A percentile compares a stretch with the other conserved stretches of the same genome.
Conservation (phyloP, 1,140 invertebrate species). For the Melanaphis sacchari region DNA sequence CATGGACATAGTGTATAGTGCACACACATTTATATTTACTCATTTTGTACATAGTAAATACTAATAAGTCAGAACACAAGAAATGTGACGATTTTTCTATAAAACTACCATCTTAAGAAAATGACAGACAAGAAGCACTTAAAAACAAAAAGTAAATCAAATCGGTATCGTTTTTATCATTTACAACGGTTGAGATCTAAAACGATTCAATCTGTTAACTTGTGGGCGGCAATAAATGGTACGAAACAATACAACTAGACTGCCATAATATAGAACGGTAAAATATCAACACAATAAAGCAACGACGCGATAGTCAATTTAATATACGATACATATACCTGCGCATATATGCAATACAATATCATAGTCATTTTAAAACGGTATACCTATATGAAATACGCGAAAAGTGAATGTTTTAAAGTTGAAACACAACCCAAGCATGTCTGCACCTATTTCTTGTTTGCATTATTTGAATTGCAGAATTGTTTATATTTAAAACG, state of each 20-base stretch:
- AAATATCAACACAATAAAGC: not conserved
- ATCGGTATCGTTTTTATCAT: not conserved
- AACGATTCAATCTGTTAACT: not conserved
- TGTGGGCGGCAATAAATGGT: not conserved
- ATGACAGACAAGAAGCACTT: not conserved
- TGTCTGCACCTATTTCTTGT: not conserved
- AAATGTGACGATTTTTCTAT: not conserved
- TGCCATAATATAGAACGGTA: not conserved
- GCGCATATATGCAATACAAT: not conserved
- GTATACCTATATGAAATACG: not conserved
- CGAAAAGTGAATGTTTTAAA: not conserved
- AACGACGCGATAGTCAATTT: not conserved
- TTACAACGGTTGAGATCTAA: not conserved
- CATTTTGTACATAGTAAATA: not conserved
- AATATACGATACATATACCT: not conserved
- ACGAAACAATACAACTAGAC: not conserved
- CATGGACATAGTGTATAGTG: too few species aligned
- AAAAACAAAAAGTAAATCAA: not conserved
- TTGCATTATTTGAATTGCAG: not conserved
- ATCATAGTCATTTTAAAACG: not conserved
- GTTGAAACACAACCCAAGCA: not conserved
- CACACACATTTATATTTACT: not conserved
- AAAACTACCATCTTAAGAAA: too few species aligned
- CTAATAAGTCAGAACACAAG: not conserved
- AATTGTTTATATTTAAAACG: not conserved